Percentiles rank a stretch among this genome's conserved stretches.
phyloP scores from a whole-genome alignment of 2,113 vertebrate genomes.

The Alethe castanea region DNA sequence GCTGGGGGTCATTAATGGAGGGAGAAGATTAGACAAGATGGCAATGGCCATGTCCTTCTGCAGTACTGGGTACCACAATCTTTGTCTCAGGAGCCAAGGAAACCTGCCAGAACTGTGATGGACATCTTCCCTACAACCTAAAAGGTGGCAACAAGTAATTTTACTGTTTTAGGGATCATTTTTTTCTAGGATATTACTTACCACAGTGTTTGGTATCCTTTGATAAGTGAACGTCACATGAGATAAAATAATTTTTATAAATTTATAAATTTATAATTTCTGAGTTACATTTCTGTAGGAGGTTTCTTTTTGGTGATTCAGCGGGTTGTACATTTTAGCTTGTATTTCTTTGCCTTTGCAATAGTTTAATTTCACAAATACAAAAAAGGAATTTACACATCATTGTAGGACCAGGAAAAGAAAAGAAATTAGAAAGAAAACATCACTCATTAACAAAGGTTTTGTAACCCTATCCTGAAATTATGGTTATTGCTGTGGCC shows the following conservation, averaged over 20 bases:
- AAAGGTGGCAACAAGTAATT: background rate
- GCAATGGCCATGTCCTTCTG: background rate
- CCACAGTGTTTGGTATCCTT: background rate
- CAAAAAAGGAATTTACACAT: background rate
- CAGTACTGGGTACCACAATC: background rate
- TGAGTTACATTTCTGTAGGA: background rate
- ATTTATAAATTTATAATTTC: background rate
- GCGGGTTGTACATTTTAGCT: background rate
- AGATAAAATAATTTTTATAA: background rate
- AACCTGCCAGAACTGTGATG: background rate
- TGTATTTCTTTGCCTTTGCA: background rate
- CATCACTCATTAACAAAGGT: background rate
- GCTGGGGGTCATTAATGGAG: background rate
- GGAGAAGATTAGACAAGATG: background rate
- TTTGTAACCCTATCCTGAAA: background rate
- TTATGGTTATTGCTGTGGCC: background rate
- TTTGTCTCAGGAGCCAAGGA: background rate
- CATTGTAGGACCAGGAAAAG: background rate
- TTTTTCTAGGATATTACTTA: background rate
- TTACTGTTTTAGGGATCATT: background rate
- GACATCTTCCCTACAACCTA: background rate
- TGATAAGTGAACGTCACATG: background rate
- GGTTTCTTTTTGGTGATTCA: background rate
- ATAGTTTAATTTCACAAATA: background rate
- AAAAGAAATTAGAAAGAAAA: background rate